Evolutionary conservation across 2,113 vertebrate species (phyloP).

Genomic region (Heterotilapia buettikoferi): DNA sequence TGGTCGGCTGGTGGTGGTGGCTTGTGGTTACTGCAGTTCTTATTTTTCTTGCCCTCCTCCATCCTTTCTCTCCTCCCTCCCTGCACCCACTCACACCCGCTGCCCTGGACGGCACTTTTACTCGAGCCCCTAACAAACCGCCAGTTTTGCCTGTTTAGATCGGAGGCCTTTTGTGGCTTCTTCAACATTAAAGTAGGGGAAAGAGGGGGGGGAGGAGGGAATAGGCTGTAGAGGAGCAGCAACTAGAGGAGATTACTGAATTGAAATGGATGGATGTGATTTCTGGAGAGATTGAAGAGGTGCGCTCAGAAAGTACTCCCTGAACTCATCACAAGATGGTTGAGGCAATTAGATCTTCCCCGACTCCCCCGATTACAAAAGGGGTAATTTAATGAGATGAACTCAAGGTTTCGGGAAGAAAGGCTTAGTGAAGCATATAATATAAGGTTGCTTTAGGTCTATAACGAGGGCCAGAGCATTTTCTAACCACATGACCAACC

Average conservation of each 20-base stretch:
- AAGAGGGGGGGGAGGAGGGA: background rate
- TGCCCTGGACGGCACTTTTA: constrained; percentile 45
- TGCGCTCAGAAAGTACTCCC: background rate
- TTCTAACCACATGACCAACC: constrained; percentile 27
- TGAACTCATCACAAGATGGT: background rate
- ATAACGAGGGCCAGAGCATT: constrained; percentile 34
- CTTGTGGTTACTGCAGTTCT: constrained; percentile 55
- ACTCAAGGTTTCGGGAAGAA: constrained; percentile 2
- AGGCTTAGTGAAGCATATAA: constrained; percentile 13
- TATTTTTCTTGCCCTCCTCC: constrained; percentile 36
- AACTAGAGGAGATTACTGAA: constrained; percentile 11
- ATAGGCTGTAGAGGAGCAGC: background rate
- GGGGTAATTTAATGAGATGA: constrained; percentile 31
- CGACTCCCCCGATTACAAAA: constrained; percentile 4
- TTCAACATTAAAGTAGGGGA: constrained; percentile 28
- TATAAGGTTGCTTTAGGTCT: constrained; percentile 30
- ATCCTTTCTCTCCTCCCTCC: constrained; percentile 46
- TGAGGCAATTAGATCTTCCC: constrained; percentile 10
- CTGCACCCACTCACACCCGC: constrained; percentile 43
- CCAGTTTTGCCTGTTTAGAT: constrained; percentile 41
- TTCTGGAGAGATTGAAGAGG: constrained; percentile 45
- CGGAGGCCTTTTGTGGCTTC: constrained; percentile 45
- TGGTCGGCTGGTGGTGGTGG: constrained; percentile 50
- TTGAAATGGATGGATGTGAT: constrained; percentile 34
- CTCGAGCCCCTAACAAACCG: constrained; percentile 40